Conservation (phyloP, 30 jellyfish, hydroid and myxozoan species). For the Nemopilema nomurai region DNA sequence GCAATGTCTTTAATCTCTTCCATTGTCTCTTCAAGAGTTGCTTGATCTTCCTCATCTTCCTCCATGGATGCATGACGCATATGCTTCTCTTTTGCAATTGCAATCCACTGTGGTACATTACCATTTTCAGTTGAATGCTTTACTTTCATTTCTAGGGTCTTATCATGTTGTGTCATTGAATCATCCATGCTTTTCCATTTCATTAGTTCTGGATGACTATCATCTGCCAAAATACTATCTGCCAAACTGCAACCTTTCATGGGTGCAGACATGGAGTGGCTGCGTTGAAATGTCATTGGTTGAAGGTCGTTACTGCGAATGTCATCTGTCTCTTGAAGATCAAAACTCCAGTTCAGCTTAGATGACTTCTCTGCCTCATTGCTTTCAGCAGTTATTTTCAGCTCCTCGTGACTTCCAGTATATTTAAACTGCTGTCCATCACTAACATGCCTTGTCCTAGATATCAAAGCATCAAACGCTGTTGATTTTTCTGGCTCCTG, state of each 20-base stretch:
- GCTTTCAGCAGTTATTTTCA: slow-evolving; percentile 11
- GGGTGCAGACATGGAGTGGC: slow-evolving; percentile 46
- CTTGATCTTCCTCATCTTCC: slow-evolving; percentile 5
- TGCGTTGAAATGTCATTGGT: slow-evolving; percentile 37
- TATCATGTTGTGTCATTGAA: neutral
- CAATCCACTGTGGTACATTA: slow-evolving; percentile 70
- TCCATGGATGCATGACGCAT: slow-evolving; percentile 29
- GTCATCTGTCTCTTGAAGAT: slow-evolving; percentile 35
- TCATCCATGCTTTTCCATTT: slow-evolving; percentile 36
- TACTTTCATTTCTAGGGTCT: neutral
- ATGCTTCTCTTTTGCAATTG: slow-evolving; percentile 70
- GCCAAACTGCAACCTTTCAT: neutral
- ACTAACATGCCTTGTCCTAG: slow-evolving; percentile 29
- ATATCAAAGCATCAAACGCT: slow-evolving; percentile 34
- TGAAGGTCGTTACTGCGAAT: slow-evolving; percentile 58
- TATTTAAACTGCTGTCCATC: slow-evolving; percentile 17
- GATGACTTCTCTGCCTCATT: neutral
- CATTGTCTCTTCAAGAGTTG: slow-evolving; percentile 23
- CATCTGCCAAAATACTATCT: slow-evolving; percentile 14
- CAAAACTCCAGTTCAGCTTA: slow-evolving; percentile 39
- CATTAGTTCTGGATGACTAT: neutral
- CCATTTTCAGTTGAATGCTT: neutral
- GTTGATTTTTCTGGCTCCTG: slow-evolving; percentile 3
- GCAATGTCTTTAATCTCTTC: slow-evolving; percentile 34
- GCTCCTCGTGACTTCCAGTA: slow-evolving; percentile 1